Base-by-base conservation (phyloP, 2,888 invertebrate species). In the Glyphotaelius pellucidus region DNA sequence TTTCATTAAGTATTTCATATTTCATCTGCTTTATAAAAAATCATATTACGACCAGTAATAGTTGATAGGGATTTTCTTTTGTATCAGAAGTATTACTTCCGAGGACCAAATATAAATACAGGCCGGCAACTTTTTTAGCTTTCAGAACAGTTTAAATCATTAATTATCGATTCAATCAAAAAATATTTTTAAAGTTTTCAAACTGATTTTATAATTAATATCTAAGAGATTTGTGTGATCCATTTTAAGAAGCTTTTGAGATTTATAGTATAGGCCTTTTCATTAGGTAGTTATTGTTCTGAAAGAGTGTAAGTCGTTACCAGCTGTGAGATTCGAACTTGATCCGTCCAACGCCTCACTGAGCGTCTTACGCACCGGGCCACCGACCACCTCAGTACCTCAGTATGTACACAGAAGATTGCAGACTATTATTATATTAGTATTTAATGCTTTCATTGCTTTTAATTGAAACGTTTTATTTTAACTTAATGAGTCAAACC, bases 81-180 rank as follows among this genome's bases (percentile, higher is more conserved):
- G 67, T 67, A 67, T 67, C 67, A 67, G 67, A 67, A 67, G 67
- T 67, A 67, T 67, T n/a, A 67, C 67, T 67, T 67, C 67, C 67
- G 67, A 67, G 67, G 67, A 67, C 67, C 67, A 67, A 67, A 67
- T 67, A 67, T 9, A 67, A 67, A 67, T 67, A 67, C 25, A 67
- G 67, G 67, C 25, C 25, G 25, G 67, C 67, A 67, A 67, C 67
- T 67, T 67, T 67, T 7, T 67, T 67, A 67, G 67, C 67, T 67
- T 67, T 67, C 67, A 52, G 52, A 19, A 52, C 19, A 52, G 52
- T 19, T 19, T 2, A 52, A 67, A 67, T 67, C n/a, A 67, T 67
- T 67, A 5, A 67, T 67, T 67, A n/a, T 9, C 67, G 25, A 67
- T 7, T 67, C 67, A 67, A 67, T 25, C 25, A 67, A 67, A 19